Conservation (phyloP, 1,140 invertebrate genomes). For the Cotesia vestalis region DNA sequence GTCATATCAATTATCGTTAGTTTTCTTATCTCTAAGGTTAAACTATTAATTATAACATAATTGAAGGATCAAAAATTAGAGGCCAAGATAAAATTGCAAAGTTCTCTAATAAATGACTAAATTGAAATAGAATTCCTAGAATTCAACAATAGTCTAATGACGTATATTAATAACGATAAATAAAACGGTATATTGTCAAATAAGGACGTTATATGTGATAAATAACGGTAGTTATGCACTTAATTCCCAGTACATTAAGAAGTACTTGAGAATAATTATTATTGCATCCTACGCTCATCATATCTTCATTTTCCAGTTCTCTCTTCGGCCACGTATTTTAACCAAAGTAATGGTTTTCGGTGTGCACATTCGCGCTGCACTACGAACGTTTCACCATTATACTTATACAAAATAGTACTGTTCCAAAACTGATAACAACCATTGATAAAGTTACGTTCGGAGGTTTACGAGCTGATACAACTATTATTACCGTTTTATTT, state of each 20-base stretch:
- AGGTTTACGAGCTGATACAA: slow-evolving; percentile 1
- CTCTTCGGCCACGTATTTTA: slow-evolving; percentile 4
- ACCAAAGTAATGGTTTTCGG: not conserved
- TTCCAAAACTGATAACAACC: slow-evolving; percentile 6
- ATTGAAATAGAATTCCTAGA: no score
- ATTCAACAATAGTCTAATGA: no score
- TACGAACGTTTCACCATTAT: not conserved
- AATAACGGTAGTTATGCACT: no score
- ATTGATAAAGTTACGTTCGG: not conserved
- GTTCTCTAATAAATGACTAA: no score
- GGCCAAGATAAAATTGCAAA: no score
- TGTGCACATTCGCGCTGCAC: not conserved
- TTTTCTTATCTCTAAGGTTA: no score
- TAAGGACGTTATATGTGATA: no score
- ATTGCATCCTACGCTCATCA: slow-evolving; percentile 10
- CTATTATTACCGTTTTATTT: slow-evolving; percentile 1
- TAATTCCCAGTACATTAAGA: slow-evolving; percentile 5
- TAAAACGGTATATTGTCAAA: slow-evolving; percentile 3
- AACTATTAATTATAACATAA: no score
- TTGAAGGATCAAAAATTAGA: no score
- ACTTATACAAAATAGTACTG: not conserved
- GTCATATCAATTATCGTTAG: no score
- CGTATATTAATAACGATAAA: no score
- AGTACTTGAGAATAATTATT: slow-evolving; percentile 19
- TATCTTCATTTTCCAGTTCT: slow-evolving; percentile 25